Percentiles rank a stretch among this genome's conserved stretches.
Evolutionary conservation across 2,113 vertebrate species (phyloP).

Genomic region (Carassius auratus): DNA sequence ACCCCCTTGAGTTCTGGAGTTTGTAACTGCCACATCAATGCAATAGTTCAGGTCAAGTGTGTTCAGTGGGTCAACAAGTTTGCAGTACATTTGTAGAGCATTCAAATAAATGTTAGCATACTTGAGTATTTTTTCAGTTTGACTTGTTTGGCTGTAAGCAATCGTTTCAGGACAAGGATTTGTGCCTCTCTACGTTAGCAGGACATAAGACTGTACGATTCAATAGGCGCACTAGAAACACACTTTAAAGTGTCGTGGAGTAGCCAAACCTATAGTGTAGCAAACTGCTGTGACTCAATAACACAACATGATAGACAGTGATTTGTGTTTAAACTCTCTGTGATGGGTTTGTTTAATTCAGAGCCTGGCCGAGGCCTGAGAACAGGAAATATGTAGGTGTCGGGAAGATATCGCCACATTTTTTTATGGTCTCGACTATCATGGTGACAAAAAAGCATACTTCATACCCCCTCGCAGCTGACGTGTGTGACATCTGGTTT

Average conservation of each 20-base stretch:
- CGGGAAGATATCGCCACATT: slow-evolving; percentile 44
- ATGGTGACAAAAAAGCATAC: slow-evolving; percentile 61
- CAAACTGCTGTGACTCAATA: slow-evolving; percentile 20
- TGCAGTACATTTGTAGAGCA: not conserved
- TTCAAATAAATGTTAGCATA: not conserved
- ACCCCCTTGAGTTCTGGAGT: not conserved
- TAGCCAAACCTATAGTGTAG: not conserved
- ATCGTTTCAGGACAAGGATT: not conserved
- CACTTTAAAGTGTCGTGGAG: not conserved
- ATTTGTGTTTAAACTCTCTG: slow-evolving; percentile 47
- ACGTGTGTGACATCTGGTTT: slow-evolving; percentile 68
- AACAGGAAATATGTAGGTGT: slow-evolving; percentile 49
- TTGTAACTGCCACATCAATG: not conserved
- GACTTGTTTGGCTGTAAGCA: not conserved
- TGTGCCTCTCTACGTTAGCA: not conserved
- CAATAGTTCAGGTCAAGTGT: not conserved
- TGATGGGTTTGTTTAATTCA: slow-evolving; percentile 55
- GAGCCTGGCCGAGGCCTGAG: slow-evolving; percentile 14
- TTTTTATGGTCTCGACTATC: slow-evolving; percentile 53
- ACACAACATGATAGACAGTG: slow-evolving; percentile 22
- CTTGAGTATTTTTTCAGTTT: too few relatives aligned
- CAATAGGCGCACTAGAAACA: slow-evolving; percentile 16
- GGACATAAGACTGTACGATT: not conserved
- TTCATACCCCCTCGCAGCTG: slow-evolving; percentile 61
- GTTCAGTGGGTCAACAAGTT: not conserved